phyloP scores from a whole-genome alignment of 2,113 vertebrate species.

The Uropsilus gracilis region DNA sequence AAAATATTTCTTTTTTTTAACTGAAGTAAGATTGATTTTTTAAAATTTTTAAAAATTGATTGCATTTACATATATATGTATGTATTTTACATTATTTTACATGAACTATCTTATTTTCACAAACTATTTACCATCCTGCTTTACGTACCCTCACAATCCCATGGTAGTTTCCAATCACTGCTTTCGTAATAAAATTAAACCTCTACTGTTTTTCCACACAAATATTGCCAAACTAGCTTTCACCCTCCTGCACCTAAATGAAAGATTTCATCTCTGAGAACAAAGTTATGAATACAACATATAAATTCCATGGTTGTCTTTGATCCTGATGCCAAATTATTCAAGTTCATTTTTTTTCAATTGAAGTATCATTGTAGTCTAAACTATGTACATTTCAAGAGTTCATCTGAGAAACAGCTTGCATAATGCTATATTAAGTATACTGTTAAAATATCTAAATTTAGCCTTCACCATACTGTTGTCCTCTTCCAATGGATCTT shows the following conservation, averaged over 20 bases:
- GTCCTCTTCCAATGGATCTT: too few species aligned
- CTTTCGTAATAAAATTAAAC: not conserved
- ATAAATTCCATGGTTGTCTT: not conserved
- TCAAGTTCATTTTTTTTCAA: not conserved
- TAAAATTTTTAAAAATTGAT: too few species aligned
- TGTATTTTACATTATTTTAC: too few species aligned
- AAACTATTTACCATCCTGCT: not conserved
- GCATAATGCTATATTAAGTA: too few species aligned
- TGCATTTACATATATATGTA: too few species aligned
- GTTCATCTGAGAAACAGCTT: too few species aligned
- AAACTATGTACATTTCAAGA: too few species aligned
- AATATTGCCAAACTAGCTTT: not conserved
- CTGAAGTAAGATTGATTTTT: too few species aligned
- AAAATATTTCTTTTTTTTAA: not conserved
- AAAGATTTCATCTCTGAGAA: not conserved
- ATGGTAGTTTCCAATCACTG: not conserved
- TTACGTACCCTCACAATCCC: not conserved
- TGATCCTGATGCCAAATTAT: not conserved
- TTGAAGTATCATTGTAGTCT: too few species aligned
- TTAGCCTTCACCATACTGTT: too few species aligned
- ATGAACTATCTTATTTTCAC: too few species aligned
- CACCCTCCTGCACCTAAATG: not conserved
- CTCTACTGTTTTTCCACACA: not conserved
- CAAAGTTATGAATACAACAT: not conserved
- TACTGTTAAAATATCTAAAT: too few species aligned